Evolutionary conservation across 1,140 invertebrate genomes (phyloP).

Genomic region (Capitella teleta): DNA sequence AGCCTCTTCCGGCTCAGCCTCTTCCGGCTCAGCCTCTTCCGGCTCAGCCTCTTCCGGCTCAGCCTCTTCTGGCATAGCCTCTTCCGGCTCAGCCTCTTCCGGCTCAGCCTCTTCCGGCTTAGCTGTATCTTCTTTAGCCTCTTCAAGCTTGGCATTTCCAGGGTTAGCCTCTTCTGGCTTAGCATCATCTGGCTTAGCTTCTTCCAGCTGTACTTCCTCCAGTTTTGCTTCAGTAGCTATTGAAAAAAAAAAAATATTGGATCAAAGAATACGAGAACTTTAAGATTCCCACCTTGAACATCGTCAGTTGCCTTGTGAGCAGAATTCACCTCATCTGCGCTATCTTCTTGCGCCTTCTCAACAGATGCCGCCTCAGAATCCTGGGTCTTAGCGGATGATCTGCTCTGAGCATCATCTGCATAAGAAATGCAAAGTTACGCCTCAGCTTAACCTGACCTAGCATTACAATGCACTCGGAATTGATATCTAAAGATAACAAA

Average conservation of each 20-base stretch:
- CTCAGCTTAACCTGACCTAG: too few relatives aligned
- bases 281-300: too few relatives aligned
- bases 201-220: background rate
- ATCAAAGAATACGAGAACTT: too few relatives aligned
- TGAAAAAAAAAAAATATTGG: too few relatives aligned
- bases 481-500: too few relatives aligned
- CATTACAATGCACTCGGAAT: too few relatives aligned
- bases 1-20: constrained; percentile 5
- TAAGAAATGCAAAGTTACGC: too few relatives aligned
- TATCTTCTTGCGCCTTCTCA: background rate
- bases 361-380: background rate
- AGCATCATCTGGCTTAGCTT: background rate
- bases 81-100: constrained; percentile 5
- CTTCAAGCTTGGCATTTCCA: background rate
- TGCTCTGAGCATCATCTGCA: too few relatives aligned
- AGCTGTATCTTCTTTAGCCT: background rate
- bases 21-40: background rate
- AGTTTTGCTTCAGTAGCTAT: too few relatives aligned
- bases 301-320: too few relatives aligned
- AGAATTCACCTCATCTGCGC: too few relatives aligned
- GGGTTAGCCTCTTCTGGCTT: background rate
- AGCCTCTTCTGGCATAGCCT: background rate
- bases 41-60: background rate
- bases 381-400: background rate
- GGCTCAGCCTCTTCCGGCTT: constrained; percentile 9